Evolutionary conservation across 2,797 vertebrate genomes (phyloP).

Genomic region (Oreochromis mossambicus): DNA sequence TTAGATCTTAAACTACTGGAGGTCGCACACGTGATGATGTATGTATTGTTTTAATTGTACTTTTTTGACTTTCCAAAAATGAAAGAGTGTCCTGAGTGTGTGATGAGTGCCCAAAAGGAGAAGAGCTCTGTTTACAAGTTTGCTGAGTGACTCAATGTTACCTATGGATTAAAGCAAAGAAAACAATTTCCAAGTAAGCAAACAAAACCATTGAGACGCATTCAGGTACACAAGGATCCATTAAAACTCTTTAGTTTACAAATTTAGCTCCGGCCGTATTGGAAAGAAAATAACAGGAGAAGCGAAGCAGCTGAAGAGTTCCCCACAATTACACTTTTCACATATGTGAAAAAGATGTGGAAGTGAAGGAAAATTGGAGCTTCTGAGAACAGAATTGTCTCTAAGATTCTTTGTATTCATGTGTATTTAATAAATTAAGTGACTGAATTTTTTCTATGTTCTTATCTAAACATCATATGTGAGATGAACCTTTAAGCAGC

Average conservation of each 20-base stretch:
- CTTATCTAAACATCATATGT: background rate
- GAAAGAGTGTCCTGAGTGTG: background rate
- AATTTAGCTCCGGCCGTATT: background rate
- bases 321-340: background rate
- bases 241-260: background rate
- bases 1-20: background rate
- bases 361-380: background rate
- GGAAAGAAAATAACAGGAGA: background rate
- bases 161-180: background rate
- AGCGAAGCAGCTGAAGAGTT: background rate
- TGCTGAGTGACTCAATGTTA: background rate
- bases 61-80: background rate
- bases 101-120: background rate
- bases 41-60: background rate
- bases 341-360: background rate
- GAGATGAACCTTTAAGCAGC: background rate
- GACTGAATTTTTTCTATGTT: background rate
- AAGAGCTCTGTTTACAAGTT: background rate
- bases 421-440: background rate
- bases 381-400: background rate
- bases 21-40: background rate
- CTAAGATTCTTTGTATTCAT: background rate
- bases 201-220: background rate
- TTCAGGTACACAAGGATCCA: background rate
- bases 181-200: background rate